These are phyloP conservation scores for Etia nguti DNA, from an alignment of 2,113 vertebrate species.

Conservation along the genomic window DNA sequence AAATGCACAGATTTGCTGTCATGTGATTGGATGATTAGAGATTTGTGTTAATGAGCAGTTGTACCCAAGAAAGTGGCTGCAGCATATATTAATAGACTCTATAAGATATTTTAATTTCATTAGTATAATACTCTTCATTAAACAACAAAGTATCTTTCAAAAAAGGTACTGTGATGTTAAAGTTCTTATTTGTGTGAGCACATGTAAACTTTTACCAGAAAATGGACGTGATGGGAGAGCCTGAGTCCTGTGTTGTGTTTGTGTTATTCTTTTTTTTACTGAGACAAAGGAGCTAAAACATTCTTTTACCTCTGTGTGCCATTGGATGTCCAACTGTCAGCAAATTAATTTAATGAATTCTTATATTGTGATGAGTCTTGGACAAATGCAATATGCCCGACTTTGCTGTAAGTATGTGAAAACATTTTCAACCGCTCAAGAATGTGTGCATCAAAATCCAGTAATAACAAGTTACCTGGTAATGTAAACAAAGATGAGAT, in stretches of 20 bases:
- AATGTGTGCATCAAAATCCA: not conserved
- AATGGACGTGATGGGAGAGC: not conserved
- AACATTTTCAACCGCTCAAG: not conserved
- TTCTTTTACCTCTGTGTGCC: not conserved
- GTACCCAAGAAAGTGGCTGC: not conserved
- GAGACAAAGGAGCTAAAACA: not conserved
- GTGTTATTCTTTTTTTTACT: not conserved
- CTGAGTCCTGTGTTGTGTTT: not conserved
- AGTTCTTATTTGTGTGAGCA: not conserved
- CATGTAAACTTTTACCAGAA: not conserved
- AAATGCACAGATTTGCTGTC: not conserved
- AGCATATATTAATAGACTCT: not conserved
- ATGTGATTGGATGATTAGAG: not conserved
- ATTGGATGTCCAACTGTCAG: not conserved
- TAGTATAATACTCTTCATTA: not conserved
- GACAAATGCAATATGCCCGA: not conserved
- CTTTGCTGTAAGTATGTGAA: not conserved
- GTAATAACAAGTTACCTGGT: not conserved
- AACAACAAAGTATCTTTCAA: not conserved
- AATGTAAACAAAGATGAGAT: not conserved
- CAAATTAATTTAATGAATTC: not conserved
- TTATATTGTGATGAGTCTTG: not conserved
- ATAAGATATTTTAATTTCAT: not conserved
- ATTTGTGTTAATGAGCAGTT: not conserved
- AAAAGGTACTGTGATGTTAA: not conserved